Conservation (phyloP, 2,888 invertebrate genomes). For the Pegoplata infirma region DNA sequence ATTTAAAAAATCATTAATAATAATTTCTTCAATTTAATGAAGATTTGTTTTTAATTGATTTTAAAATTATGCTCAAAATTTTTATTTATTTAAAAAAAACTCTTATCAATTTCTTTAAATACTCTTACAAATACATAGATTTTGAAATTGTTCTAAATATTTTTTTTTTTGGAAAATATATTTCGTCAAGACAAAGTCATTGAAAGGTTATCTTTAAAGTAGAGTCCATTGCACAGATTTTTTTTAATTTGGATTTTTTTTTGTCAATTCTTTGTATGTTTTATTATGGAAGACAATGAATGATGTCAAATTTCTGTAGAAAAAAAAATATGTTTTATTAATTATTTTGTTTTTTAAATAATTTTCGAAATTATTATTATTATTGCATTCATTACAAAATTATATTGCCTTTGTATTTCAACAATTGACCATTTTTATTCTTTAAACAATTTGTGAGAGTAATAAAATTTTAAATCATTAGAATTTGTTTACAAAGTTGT, state of each 20-base stretch:
- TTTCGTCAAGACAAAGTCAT: background rate
- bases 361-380: background rate
- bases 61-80: background rate
- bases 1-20: background rate
- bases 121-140: no score
- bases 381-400: background rate
- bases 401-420: background rate
- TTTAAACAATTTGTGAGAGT: background rate
- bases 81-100: no score
- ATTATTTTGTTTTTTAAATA: background rate
- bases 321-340: background rate
- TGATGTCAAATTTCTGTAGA: background rate
- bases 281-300: background rate
- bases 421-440: background rate
- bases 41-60: no score
- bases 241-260: background rate
- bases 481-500: background rate
- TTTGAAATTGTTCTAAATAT: background rate
- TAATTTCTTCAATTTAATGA: no score
- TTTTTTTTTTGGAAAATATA: background rate
- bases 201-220: background rate
- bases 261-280: background rate
- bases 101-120: constrained; percentile 22
- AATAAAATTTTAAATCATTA: background rate
- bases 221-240: background rate